phyloP scores from a whole-genome alignment of 2,113 vertebrate genomes.

The Irena cyanogastra region DNA sequence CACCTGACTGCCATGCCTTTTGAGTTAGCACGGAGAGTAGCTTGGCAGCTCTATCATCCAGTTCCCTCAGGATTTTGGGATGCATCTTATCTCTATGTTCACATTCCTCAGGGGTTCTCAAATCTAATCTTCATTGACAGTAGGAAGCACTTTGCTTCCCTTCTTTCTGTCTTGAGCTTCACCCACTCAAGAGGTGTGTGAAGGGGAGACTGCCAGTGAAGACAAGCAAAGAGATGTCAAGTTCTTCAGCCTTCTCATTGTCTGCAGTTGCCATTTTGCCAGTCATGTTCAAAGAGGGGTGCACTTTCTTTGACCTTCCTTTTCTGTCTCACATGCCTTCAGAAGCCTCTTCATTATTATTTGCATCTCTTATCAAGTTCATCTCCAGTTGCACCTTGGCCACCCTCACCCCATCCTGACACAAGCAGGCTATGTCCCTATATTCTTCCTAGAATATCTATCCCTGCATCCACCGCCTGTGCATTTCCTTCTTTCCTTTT shows the following conservation, averaged over 20 bases:
- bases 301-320: neutral
- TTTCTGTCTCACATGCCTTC: neutral
- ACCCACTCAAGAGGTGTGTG: rapidly evolving
- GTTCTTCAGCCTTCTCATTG: neutral
- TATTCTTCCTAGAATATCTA: neutral
- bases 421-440: rapidly evolving
- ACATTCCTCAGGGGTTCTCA: neutral
- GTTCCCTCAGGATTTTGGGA: neutral
- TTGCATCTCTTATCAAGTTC: neutral
- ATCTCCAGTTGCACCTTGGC: neutral
- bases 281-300: rapidly evolving
- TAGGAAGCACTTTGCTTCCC: neutral
- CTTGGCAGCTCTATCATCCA: neutral
- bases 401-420: neutral
- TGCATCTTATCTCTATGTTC: neutral
- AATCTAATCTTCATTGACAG: neutral
- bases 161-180: neutral
- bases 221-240: neutral
- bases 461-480: neutral
- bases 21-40: neutral
- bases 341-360: neutral
- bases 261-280: neutral
- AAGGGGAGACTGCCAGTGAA: neutral
- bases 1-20: neutral
- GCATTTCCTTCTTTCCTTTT: neutral